Evolutionary conservation across 2,888 invertebrate species (phyloP).

Genomic region (Trissonchulus sp.): DNA sequence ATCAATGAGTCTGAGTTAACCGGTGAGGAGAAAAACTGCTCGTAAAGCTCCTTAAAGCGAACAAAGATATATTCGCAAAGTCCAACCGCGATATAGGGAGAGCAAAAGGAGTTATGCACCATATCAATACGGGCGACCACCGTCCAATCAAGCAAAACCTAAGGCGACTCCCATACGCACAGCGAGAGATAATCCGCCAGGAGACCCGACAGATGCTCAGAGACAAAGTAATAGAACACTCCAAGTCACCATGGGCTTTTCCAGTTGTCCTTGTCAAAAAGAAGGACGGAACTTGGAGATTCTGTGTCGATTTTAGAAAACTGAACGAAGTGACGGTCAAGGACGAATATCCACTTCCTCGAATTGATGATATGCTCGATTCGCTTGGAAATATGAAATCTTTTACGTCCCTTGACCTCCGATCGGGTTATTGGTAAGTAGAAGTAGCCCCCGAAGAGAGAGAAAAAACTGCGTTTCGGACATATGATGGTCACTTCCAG

Average conservation of each 20-base stretch:
- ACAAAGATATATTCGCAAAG: neutral
- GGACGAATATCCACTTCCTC: constrained; percentile 36
- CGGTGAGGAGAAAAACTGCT: no score
- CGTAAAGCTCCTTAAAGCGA: neutral
- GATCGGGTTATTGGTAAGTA: constrained; percentile 30
- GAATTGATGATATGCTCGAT: no score
- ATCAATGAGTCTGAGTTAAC: no score
- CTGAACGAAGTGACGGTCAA: constrained; percentile 35
- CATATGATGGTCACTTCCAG: constrained; percentile 8
- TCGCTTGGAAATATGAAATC: neutral
- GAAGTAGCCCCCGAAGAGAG: neutral
- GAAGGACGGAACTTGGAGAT: no score
- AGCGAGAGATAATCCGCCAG: neutral
- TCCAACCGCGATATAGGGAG: neutral
- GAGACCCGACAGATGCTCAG: constrained; percentile 7
- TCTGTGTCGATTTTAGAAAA: constrained; percentile 39
- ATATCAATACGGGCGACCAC: neutral
- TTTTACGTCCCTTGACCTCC: constrained; percentile 26
- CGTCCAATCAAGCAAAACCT: neutral
- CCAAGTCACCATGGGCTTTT: no score
- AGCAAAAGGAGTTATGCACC: neutral
- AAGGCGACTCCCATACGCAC: neutral
- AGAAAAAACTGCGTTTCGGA: neutral
- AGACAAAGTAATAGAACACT: constrained; percentile 35
- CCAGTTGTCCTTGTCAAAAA: no score